Percentiles rank a stretch among this genome's conserved stretches.
phyloP scores from a whole-genome alignment of 2,113 vertebrate species.

The Silurus asotus region DNA sequence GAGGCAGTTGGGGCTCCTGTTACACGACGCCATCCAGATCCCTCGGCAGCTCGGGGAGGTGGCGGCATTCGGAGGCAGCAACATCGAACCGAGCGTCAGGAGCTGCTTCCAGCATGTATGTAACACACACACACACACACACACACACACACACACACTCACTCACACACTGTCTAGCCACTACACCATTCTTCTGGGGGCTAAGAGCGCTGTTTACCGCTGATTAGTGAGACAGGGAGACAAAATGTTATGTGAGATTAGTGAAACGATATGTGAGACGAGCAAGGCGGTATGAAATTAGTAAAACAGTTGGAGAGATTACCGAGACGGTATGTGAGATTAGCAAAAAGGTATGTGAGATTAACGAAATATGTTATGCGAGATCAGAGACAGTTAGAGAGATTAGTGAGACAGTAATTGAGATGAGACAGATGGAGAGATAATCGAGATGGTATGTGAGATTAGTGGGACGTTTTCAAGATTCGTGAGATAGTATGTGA shows the following conservation, averaged over 20 bases:
- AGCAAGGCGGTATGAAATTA: not conserved
- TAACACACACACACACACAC: constrained; percentile 44
- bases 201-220: not conserved
- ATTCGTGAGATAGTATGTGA: too few species aligned
- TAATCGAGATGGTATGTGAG: too few species aligned
- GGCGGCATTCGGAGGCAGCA: constrained; percentile 94
- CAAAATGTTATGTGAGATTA: not conserved
- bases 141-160: constrained; percentile 15
- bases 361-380: too few species aligned
- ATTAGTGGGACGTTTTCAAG: too few species aligned
- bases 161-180: not conserved
- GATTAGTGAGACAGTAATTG: too few species aligned
- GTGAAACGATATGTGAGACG: not conserved
- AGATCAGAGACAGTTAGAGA: too few species aligned
- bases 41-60: constrained; percentile 94
- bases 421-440: too few species aligned
- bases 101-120: constrained; percentile 95
- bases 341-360: too few species aligned
- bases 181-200: not conserved
- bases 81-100: constrained; percentile 95
- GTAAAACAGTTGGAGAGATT: too few species aligned
- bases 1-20: constrained; percentile 88
- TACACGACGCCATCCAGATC: constrained; percentile 95
- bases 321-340: not conserved
- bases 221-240: not conserved